These are phyloP conservation scores for Trilocha varians DNA, from an alignment of 2,888 invertebrate genomes.

Conservation along the genomic window DNA sequence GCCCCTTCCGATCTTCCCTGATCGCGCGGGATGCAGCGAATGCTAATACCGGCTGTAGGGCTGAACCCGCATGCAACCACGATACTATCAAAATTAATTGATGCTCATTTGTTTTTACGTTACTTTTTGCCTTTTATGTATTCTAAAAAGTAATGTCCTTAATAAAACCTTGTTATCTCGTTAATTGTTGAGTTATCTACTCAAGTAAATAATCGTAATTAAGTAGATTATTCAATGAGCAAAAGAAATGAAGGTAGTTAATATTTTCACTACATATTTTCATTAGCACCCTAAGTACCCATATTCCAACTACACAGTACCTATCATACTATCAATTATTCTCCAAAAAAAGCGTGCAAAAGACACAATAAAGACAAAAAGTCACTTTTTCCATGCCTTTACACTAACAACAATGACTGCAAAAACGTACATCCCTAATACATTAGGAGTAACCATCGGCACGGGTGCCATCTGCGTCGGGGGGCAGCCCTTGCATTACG, in stretches of 20 bases:
- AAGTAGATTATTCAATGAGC: too few species aligned
- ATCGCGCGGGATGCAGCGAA: conserved; percentile 66
- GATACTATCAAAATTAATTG: background rate
- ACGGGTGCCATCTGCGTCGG: conserved; percentile 65
- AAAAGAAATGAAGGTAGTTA: too few species aligned
- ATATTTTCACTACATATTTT: too few species aligned
- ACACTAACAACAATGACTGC: too few species aligned
- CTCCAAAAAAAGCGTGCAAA: too few species aligned
- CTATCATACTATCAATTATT: background rate
- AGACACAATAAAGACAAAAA: background rate
- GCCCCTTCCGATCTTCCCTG: conserved; percentile 61
- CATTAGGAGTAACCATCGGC: conserved; percentile 56
- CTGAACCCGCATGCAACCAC: conserved; percentile 3
- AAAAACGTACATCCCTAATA: conserved; percentile 29
- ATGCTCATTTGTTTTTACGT: too few species aligned
- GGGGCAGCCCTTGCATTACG: conserved; percentile 63
- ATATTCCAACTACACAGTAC: too few species aligned
- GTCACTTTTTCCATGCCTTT: too few species aligned
- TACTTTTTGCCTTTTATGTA: too few species aligned
- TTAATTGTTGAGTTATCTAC: background rate
- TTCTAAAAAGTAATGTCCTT: background rate
- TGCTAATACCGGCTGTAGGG: conserved; percentile 36
- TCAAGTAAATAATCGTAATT: too few species aligned
- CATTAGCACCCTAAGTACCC: too few species aligned
- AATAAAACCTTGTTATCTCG: background rate